Percentiles rank a stretch among this genome's conserved stretches.
These are phyloP conservation scores for Dryadula phaetusa DNA, from an alignment of 2,888 invertebrate species.

Conservation along the genomic window DNA sequence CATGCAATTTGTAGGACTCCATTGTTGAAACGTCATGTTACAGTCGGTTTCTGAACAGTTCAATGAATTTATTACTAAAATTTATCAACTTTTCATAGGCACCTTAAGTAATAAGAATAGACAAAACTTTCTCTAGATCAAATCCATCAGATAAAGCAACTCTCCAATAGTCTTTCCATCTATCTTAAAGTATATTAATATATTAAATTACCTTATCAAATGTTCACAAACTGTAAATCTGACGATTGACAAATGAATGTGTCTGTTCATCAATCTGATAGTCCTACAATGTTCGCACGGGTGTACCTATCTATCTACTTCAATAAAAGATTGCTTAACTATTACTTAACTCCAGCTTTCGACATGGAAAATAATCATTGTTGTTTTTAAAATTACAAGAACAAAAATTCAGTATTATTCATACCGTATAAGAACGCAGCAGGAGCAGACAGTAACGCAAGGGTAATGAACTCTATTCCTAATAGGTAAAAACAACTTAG, in stretches of 20 bases:
- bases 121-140: constrained; percentile 5
- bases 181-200: constrained; percentile 25
- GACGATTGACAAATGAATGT: constrained; percentile 32
- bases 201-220: constrained; percentile 34
- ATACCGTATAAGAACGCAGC: neutral
- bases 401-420: neutral
- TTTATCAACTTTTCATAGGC: neutral
- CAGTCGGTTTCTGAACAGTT: neutral
- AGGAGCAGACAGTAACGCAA: neutral
- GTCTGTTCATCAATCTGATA: constrained; percentile 26
- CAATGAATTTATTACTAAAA: neutral
- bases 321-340: constrained; percentile 7
- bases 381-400: neutral
- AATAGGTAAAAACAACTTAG: neutral
- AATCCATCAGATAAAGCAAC: constrained; percentile 6
- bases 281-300: constrained; percentile 41
- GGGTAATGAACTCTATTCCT: neutral
- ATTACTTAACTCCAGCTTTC: constrained; percentile 9
- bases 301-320: constrained; percentile 33
- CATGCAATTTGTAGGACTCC: too few species aligned
- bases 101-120: neutral
- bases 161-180: constrained; percentile 10
- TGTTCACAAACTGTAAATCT: constrained; percentile 34
- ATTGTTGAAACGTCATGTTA: neutral
- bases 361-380: neutral